Base-by-base conservation (phyloP, 2,888 invertebrate genomes). In the Acanthococcus lagerstroemiae region DNA sequence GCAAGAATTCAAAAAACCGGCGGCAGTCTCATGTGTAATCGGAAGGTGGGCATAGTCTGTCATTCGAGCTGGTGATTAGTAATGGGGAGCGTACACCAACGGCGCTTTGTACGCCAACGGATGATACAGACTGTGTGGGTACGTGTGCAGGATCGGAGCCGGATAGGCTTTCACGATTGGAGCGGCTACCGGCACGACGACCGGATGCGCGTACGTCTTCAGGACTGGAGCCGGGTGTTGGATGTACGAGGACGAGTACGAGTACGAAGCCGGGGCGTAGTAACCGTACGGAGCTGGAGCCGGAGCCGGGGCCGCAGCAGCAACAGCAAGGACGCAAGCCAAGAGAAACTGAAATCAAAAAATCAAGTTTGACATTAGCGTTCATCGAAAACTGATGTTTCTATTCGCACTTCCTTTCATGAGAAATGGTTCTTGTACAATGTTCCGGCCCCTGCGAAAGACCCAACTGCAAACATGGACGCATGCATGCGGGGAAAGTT, bases 181-280 rank as follows among this genome's bases (percentile, higher is more conserved):
- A 44, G 44, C 57, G 15, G 27, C 26, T 9, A 19, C 27, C 5
- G 57, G 27, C 21, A 44, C 57, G 15, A 50, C 50, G 7, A 30
- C 60, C 5, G 52, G 52, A 19, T 48, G 61, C 25, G 61, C 61
- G 24, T 52, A 50, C 15, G 48, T 19, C 52, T 61, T 61, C 5
- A 61, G 9, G 3, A 61, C 61, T 6, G 50, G 50, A 2, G 61
- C 26, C 19, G 61, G 50, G 27, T 61, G 61, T 50, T 61, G 61
- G 26, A 61, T 52, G n/a, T 17, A 61, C 9, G 50, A 52, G 4
- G 61, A 61, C 48, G 26, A 37, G 37, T 61, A 61, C 1, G 61
- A 61, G 30, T 61, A 61, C 30, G 61, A 48, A 27, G 52, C 50
- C 24, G 61, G 61, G 7, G 19, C 21, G 52, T 22, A 15, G 46